phyloP scores from a whole-genome alignment of 2,797 vertebrate species.

The Apodemus agrarius region DNA sequence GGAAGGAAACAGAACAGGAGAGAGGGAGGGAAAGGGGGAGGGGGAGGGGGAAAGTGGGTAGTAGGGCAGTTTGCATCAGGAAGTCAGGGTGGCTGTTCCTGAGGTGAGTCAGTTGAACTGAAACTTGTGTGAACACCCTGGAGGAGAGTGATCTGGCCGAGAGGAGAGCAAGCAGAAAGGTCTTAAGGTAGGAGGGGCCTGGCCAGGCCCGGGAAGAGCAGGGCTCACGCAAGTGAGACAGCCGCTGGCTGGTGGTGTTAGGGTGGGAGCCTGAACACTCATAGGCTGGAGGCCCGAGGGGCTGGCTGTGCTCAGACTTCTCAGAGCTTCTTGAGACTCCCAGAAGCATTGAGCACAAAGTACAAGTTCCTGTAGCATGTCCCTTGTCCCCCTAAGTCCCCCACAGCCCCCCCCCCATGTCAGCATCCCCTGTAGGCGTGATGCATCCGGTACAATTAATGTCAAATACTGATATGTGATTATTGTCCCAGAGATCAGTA shows the following conservation, averaged over 20 bases:
- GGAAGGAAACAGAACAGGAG: not conserved
- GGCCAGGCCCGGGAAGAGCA: not conserved
- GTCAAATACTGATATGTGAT: fast-evolving
- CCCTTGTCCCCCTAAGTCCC: too few relatives aligned
- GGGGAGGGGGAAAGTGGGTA: fast-evolving
- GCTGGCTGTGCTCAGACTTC: not conserved
- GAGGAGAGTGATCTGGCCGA: not conserved
- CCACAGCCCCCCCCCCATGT: fast-evolving
- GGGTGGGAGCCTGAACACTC: not conserved
- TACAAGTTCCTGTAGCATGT: not conserved
- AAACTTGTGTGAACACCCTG: not conserved
- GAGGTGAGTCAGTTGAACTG: not conserved
- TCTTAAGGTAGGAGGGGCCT: not conserved
- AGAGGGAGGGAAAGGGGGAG: not conserved
- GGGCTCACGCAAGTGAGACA: not conserved
- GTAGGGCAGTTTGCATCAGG: not conserved
- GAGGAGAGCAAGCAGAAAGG: not conserved
- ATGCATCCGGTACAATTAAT: not conserved
- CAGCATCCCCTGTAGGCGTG: not conserved
- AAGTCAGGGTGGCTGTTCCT: fast-evolving
- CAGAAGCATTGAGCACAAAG: not conserved
- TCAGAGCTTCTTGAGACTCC: not conserved
- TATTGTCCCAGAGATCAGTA: not conserved
- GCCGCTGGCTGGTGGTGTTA: not conserved
- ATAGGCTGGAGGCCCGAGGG: too few relatives aligned